phyloP scores from a whole-genome alignment of 2,888 invertebrate species.

The Miltochrista miniata region DNA sequence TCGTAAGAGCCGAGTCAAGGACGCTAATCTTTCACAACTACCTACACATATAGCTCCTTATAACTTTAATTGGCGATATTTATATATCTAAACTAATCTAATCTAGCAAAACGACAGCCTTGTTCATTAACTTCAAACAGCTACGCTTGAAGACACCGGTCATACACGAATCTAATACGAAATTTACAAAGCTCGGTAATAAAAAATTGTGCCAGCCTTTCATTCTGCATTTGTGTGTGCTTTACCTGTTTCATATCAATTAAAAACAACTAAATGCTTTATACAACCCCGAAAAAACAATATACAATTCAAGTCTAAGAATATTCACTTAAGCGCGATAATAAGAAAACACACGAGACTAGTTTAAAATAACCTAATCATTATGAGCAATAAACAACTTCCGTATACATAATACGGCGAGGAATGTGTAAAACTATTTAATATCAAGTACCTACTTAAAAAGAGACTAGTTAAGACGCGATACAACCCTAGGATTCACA shows the following conservation, averaged over 20 bases:
- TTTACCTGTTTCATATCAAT: background rate
- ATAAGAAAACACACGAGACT: conserved; percentile 34
- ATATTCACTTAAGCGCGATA: conserved; percentile 16
- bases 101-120: conserved; percentile 62
- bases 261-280: no score
- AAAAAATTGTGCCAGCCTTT: conserved; percentile 18
- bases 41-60: background rate
- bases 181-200: conserved; percentile 22
- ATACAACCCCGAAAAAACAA: conserved; percentile 11
- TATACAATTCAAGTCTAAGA: conserved; percentile 22
- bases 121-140: conserved; percentile 46
- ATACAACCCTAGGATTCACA: no score
- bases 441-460: no score
- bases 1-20: conserved; percentile 16
- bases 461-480: no score
- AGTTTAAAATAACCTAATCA: conserved; percentile 42
- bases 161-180: conserved; percentile 25
- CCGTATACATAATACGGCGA: conserved; percentile 22
- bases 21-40: background rate
- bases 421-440: conserved; percentile 30
- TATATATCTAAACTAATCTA: conserved; percentile 44
- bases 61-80: conserved; percentile 42
- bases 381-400: conserved; percentile 19
- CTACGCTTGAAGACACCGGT: conserved; percentile 45
- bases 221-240: background rate